Percentiles rank a stretch among this genome's conserved stretches.
These are phyloP conservation scores for Pachydiplax longipennis DNA, from an alignment of 2,888 invertebrate genomes.

Conservation along the genomic window DNA sequence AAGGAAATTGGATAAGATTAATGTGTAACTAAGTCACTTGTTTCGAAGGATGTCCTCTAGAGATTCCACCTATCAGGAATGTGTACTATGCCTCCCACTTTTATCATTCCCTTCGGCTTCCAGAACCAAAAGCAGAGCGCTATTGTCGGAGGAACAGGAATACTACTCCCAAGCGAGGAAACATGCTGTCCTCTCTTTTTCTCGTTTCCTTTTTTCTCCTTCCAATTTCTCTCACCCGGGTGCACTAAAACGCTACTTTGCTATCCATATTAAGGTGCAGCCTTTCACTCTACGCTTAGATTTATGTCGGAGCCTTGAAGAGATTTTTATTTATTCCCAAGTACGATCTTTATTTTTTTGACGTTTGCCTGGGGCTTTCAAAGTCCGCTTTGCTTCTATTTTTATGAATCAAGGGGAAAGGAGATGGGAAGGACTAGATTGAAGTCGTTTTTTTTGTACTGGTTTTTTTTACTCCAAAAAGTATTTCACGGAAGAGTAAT, in stretches of 20 bases:
- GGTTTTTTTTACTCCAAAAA: not conserved
- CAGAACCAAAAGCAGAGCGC: not conserved
- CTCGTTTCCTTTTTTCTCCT: not conserved
- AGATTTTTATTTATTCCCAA: not conserved
- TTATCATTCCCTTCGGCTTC: not conserved
- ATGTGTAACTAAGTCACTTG: not conserved
- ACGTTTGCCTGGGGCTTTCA: not conserved
- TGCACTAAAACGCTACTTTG: not conserved
- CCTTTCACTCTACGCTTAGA: not conserved
- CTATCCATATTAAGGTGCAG: not conserved
- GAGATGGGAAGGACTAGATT: not conserved
- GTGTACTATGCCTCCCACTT: not conserved
- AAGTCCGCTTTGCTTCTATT: not conserved
- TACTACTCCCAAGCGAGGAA: not conserved
- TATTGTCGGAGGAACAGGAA: not conserved
- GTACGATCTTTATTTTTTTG: not conserved
- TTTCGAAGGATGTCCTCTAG: not conserved
- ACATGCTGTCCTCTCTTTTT: not conserved
- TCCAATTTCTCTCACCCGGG: not conserved
- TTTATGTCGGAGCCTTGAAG: not conserved
- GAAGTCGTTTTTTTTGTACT: not conserved
- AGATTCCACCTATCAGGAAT: not conserved
- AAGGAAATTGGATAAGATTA: not conserved
- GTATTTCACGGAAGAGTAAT: not conserved
- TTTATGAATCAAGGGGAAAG: not conserved